Base-by-base conservation (phyloP, 1,140 invertebrate genomes). In the Lepidurus apus region DNA sequence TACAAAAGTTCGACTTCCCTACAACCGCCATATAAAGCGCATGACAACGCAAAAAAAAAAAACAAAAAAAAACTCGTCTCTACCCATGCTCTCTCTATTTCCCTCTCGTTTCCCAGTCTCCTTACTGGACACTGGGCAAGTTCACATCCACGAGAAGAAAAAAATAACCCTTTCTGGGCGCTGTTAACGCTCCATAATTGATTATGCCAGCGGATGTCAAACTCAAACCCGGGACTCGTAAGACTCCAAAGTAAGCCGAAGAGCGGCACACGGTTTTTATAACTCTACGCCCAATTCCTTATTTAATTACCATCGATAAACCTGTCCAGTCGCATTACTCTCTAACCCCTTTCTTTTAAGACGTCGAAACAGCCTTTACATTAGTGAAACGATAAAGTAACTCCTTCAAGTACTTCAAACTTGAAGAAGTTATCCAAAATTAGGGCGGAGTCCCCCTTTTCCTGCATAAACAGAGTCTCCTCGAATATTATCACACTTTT, bases 41-140 rank as follows among this genome's bases (percentile, higher is more conserved):
- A 73, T 34, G 73, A 21, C 73, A 74, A 74, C 21, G 34, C 73
- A 74, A 74, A 74, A 21, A 34, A 73, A 24, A 21, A 24, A 74
- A 34, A 74, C 8, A 73, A 73, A 65, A 73, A 73, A 34, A 73
- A 73, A 73, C 7, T 74, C 73, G 11, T 74, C 21, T 74, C 21
- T 74, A 34, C 73, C 24, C 24, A 24, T 74, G 21, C 24, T 34
- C 21, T 24, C 34, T 13, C 34, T 74, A 10, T 74, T 17, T 17
- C 1, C 11, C 8, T 21, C 73, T 7, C 21, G 73, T 34, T 7
- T 21, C 73, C 8, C 21, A 21, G 73, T 21, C 73, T 1, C 10
- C 73, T 11, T 34, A 4, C 34, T 34, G 34, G 34, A 34, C 34
- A 34, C 34, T 34, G 34, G 34, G 34, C 34, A 34, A 13, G 8